Conservation (phyloP, 2,888 invertebrate species). For the Busseola fusca region DNA sequence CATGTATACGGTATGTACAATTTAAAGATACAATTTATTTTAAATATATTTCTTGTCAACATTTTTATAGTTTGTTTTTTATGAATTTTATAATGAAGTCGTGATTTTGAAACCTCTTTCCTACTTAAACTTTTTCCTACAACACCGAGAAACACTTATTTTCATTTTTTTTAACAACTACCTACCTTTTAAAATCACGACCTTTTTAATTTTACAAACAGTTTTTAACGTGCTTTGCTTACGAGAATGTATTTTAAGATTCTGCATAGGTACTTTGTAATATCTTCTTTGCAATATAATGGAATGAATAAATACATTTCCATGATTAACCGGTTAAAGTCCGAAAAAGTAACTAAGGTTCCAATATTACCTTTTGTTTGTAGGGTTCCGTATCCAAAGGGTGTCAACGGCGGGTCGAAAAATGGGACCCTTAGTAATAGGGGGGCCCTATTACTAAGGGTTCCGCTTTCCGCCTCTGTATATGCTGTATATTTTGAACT, state of each 20-base stretch:
- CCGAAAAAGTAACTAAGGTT: neutral
- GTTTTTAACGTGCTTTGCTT: conserved; percentile 35
- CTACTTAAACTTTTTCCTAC: conserved; percentile 30
- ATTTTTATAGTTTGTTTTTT: conserved; percentile 49
- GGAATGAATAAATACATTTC: conserved; percentile 53
- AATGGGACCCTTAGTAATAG: too few species aligned
- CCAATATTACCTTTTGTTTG: too few species aligned
- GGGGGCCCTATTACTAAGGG: neutral
- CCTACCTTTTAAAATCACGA: conserved; percentile 47
- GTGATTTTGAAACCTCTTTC: conserved; percentile 42
- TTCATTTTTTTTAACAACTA: conserved; percentile 11
- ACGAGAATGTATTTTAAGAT: conserved; percentile 18
- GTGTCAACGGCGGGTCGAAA: too few species aligned
- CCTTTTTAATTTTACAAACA: conserved; percentile 17
- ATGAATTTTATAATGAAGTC: conserved; percentile 36
- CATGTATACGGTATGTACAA: conserved; percentile 17
- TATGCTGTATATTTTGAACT: neutral
- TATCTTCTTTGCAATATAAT: conserved; percentile 48
- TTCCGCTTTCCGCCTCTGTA: neutral
- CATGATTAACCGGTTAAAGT: conserved; percentile 27
- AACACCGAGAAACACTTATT: conserved; percentile 33
- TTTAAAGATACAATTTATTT: conserved; percentile 47
- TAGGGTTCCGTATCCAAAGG: neutral
- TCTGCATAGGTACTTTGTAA: conserved; percentile 40
- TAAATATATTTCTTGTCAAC: conserved; percentile 53